Conservation (phyloP, 2,888 invertebrate species). For the Rotaria macrura region DNA sequence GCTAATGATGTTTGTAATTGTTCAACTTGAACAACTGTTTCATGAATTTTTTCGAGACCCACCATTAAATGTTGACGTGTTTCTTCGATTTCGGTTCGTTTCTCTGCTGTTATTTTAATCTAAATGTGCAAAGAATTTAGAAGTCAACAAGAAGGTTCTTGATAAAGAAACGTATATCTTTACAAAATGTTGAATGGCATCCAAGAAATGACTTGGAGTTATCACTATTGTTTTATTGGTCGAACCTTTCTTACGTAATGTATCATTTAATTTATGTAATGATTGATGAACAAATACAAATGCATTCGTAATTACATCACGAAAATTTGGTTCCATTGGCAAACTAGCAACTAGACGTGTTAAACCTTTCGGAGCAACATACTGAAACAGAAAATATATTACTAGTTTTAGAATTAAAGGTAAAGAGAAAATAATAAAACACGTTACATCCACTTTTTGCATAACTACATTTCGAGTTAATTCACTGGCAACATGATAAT, state of each 20-base stretch:
- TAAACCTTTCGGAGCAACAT: conserved; percentile 63
- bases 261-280: conserved; percentile 80
- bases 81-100: conserved; percentile 91
- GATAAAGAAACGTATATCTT: conserved; percentile 61
- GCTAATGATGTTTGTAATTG: conserved; percentile 97
- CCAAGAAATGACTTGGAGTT: conserved; percentile 90
- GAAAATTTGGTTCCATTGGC: conserved; percentile 62
- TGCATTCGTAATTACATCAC: conserved; percentile 91
- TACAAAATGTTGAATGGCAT: conserved; percentile 95
- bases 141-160: background rate
- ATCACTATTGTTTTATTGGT: conserved; percentile 97
- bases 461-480: conserved; percentile 89
- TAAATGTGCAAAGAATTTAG: background rate
- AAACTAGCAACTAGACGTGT: conserved; percentile 59
- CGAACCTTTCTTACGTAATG: conserved; percentile 78
- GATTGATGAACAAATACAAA: conserved; percentile 98
- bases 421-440: conserved; percentile 56
- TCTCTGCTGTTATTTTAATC: conserved; percentile 70
- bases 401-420: background rate
- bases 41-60: conserved; percentile 92
- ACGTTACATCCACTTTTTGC: conserved; percentile 44
- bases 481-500: conserved; percentile 69
- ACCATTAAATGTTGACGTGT: conserved; percentile 96
- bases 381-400: background rate
- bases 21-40: conserved; percentile 97